These are phyloP conservation scores for Babyrousa celebensis DNA, from an alignment of 2,797 vertebrate genomes.

Conservation along the genomic window DNA sequence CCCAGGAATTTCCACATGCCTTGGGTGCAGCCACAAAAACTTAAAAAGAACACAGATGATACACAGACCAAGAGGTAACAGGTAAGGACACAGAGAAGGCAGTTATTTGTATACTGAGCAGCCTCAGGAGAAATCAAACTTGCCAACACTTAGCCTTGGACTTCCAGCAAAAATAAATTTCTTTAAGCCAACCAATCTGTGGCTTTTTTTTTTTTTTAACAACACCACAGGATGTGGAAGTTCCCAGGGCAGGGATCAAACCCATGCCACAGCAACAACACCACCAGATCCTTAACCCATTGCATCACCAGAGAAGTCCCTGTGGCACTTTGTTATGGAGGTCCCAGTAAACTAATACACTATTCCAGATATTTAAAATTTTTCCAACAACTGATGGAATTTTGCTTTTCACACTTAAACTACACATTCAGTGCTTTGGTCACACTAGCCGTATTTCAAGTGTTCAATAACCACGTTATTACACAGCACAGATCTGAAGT, in stretches of 20 bases:
- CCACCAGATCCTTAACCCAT: too few relatives aligned
- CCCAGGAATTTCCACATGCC: too few relatives aligned
- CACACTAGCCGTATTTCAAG: neutral
- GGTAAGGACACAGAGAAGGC: neutral
- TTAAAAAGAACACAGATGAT: neutral
- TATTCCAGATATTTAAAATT: neutral
- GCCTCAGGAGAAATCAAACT: neutral
- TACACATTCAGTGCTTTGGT: neutral
- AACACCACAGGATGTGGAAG: too few relatives aligned
- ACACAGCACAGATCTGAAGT: neutral
- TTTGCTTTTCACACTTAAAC: neutral
- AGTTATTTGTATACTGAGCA: neutral
- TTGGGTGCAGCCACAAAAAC: too few relatives aligned
- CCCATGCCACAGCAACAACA: too few relatives aligned
- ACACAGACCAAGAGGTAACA: neutral
- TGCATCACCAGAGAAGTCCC: too few relatives aligned
- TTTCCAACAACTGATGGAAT: neutral
- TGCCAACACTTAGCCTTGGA: neutral
- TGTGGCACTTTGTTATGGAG: too few relatives aligned
- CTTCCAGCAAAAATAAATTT: neutral
- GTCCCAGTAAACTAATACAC: neutral
- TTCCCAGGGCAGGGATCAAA: too few relatives aligned
- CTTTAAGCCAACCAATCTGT: neutral
- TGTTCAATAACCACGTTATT: fast-evolving
- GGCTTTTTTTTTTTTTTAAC: too few relatives aligned